Base-by-base conservation (phyloP, 2,888 invertebrate genomes). In the Chorisops tibialis region DNA sequence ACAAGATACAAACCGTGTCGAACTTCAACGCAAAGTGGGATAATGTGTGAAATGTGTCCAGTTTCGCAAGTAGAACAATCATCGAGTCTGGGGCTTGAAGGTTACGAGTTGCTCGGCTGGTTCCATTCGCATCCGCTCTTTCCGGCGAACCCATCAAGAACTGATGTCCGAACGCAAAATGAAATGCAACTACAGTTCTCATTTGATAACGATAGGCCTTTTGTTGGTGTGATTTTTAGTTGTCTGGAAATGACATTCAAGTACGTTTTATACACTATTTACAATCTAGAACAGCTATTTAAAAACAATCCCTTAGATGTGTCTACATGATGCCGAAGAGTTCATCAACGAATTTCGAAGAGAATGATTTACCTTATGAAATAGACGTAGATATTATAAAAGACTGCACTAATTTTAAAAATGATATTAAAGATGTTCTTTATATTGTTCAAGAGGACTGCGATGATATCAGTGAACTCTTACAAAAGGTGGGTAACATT, bases 31-130 rank as follows among this genome's bases (percentile, higher is more conserved):
- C 84, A 84, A 59, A 83, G 83, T 59, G 79, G 81, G 5, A 85
- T 87, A 59, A 87, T 87, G 77, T 89, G 89, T 73, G 89, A 90
- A 68, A 89, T 89, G 88, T 88, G 88, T 69, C 88, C 89, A 1
- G 81, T 86, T 18, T 84, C 85, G 3, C 85, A 88, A 72, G 82
- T 85, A 4, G 75, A 74, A 64, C 87, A 87, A 2, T 83, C 84
- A 58, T 84, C 84, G 67, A 71, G 70, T 30, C 81, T 89, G 22
- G 76, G 77, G 4, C 64, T 70, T 11, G 72, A 72, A 16, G 82
- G 82, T 3, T 72, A 78, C 68, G 72, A 77, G 18, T 82, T 86
- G 59, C 80, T 85, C 62, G 89, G 87, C 21, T 89, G 90, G 90
- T 89, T 88, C 77, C 89, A 89, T 80, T 88, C 89, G 24, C 89